These are phyloP conservation scores for Phortica variegata DNA, from an alignment of 1,140 invertebrate genomes.

Conservation along the genomic window DNA sequence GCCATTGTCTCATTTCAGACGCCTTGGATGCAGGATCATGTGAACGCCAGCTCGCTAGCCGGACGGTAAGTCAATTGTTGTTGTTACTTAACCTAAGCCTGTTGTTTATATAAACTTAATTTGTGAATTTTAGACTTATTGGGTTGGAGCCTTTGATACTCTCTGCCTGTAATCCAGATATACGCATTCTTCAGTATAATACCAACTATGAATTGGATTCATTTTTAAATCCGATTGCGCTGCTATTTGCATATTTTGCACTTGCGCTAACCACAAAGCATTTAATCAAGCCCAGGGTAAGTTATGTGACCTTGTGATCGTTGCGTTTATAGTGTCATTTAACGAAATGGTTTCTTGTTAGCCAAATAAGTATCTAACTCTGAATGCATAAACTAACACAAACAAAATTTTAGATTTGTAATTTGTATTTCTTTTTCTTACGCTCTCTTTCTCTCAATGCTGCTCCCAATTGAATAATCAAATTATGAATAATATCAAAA, in stretches of 20 bases:
- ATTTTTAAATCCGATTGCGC: slow-evolving; percentile 72
- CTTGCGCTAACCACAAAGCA: slow-evolving; percentile 70
- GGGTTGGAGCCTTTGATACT: slow-evolving; percentile 65
- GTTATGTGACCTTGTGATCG: too few species aligned
- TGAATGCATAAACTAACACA: too few species aligned
- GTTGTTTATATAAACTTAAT: slow-evolving; percentile 9
- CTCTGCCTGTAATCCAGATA: slow-evolving; percentile 61
- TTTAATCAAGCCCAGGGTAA: slow-evolving; percentile 70
- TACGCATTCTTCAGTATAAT: slow-evolving; percentile 64
- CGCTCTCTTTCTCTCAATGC: slow-evolving; percentile 29
- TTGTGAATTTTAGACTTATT: slow-evolving; percentile 71
- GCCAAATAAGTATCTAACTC: too few species aligned
- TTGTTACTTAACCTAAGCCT: neutral
- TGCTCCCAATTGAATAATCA: slow-evolving; percentile 9
- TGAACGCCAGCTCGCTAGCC: slow-evolving; percentile 67
- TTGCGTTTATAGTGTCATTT: too few species aligned
- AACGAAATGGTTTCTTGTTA: too few species aligned
- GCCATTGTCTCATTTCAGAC: slow-evolving; percentile 85
- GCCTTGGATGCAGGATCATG: slow-evolving; percentile 73
- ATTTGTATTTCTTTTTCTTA: too few species aligned
- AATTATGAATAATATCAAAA: slow-evolving; percentile 4
- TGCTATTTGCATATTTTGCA: slow-evolving; percentile 75
- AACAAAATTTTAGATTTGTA: too few species aligned
- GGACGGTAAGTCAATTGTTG: slow-evolving; percentile 60
- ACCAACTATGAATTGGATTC: slow-evolving; percentile 66